Conservation (phyloP, 1,140 invertebrate species). For the Berghia stephanieae region DNA sequence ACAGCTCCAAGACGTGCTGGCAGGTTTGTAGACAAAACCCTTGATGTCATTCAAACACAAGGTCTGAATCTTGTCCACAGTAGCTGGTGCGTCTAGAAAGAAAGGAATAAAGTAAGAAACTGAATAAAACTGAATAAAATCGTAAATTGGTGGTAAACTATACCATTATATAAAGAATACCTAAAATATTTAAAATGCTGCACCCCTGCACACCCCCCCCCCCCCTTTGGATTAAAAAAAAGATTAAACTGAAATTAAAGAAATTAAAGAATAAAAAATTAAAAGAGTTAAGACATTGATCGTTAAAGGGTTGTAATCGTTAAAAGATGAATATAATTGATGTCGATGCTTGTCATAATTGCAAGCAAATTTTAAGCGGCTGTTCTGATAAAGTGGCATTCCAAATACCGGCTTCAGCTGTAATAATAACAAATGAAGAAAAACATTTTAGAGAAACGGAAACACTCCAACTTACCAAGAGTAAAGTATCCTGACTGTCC, state of each 20-base stretch:
- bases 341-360: neutral
- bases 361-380: neutral
- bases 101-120: neutral
- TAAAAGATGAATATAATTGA: neutral
- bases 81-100: constrained; percentile 51
- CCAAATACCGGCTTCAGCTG: too few species aligned
- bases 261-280: neutral
- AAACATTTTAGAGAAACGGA: neutral
- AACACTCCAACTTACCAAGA: constrained; percentile 45
- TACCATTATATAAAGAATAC: neutral
- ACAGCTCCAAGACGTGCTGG: too few species aligned
- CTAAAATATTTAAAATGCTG: neutral
- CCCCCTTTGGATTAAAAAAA: neutral
- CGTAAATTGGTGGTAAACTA: neutral
- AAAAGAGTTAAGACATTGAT: neutral
- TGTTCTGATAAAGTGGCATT: neutral
- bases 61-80: constrained; percentile 44
- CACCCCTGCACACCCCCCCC: neutral
- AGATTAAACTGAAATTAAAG: neutral
- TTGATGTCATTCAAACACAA: constrained; percentile 38
- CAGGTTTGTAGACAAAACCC: too few species aligned
- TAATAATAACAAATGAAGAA: too few species aligned
- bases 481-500: constrained; percentile 46
- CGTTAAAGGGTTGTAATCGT: neutral
- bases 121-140: neutral